Base-by-base conservation (phyloP, 2,113 vertebrate genomes). In the Gavia stellata region DNA sequence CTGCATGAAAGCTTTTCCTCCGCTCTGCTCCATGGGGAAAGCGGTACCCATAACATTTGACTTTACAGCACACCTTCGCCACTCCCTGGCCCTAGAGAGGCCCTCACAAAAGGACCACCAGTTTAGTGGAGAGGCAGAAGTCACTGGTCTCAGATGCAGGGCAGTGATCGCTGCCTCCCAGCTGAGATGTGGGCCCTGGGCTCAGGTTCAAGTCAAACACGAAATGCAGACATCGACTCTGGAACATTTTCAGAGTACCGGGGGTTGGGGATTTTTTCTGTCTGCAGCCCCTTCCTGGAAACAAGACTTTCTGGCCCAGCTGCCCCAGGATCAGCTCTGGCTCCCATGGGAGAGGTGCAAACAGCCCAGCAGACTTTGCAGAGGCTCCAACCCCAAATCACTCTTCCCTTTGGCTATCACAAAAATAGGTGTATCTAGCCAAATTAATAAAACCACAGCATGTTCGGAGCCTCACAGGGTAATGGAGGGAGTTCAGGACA, bases 201-300 rank as follows among this genome's bases (percentile, higher is more conserved):
- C 91, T 94, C 84, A 96, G 47, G 84, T 75, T 92, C 91, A 96
- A 91, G 40, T 34, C 70, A 94, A 95, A 96, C 56, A 85, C 0
- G 0, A 95, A 85, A 61, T 7, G 36, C 73, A 92, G 86, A 49
- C 3, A 0, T 65, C 0, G 3, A 9, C 63, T 90, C 71, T 45
- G 74, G 74, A 88, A 90, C 6, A 20, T 70, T 93, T 86, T 71
- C 75, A 63, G 82, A 65, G 82, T 28, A 75, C 4, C 2, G 34
- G 45, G 53, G 18, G 9, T 33, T 42, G 28, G 34, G 31, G 44
- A 36, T 9, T 63, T 89, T 56, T 86, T 93, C 44, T 67, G 55
- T 40, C 88, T 93, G 63, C 75, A 86, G 59, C 55, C n/a, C 59
- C 42, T 96, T 90, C 72, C 68, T 68, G 85, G 58, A 94, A 86